phyloP scores from a whole-genome alignment of 2,113 vertebrate genomes.

The Nycticebus coucang region DNA sequence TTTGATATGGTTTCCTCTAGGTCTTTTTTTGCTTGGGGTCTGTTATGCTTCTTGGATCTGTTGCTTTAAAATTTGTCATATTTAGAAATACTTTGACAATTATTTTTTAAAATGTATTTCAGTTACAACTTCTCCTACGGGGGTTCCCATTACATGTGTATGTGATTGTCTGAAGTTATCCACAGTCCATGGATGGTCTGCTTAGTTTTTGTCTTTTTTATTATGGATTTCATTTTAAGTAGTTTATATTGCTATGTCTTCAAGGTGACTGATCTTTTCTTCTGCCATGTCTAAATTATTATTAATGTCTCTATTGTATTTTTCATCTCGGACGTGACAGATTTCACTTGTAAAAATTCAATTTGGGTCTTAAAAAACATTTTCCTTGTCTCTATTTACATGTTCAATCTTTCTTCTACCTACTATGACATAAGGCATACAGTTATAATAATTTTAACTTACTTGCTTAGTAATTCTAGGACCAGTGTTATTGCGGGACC shows the following conservation, averaged over 20 bases:
- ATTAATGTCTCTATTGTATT: not conserved
- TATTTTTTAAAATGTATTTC: not conserved
- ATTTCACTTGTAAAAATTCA: not conserved
- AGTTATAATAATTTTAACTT: not conserved
- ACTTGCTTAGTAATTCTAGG: not conserved
- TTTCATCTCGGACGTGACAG: not conserved
- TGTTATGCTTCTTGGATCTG: not conserved
- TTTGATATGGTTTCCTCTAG: not conserved
- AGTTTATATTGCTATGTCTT: not conserved
- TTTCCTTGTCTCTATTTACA: not conserved
- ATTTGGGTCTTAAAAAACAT: not conserved
- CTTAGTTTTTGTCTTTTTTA: not conserved
- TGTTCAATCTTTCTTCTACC: not conserved
- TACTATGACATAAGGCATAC: not conserved
- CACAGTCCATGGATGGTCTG: not conserved
- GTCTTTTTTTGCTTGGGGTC: not conserved
- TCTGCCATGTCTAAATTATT: not conserved
- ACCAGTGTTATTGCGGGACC: not conserved
- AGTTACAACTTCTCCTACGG: not conserved
- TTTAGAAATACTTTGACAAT: not conserved
- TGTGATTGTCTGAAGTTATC: not conserved
- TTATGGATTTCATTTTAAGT: not conserved
- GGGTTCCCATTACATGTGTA: not conserved
- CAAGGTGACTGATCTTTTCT: not conserved
- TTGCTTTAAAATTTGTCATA: not conserved